These are phyloP conservation scores for Papilio elwesi DNA, from an alignment of 2,888 invertebrate species.

Conservation along the genomic window DNA sequence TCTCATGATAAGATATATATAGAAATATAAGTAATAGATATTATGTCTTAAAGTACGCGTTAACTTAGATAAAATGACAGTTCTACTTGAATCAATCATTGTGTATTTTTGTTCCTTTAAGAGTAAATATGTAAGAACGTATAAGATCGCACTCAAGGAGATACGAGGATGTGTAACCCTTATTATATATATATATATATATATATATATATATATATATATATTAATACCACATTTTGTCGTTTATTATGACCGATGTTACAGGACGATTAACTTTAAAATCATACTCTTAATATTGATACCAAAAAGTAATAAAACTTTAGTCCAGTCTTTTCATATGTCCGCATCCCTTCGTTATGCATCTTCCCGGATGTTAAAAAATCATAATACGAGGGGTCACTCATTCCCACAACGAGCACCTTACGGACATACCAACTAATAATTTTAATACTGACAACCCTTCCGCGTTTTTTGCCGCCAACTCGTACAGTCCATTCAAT, in stretches of 20 bases:
- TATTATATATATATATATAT: too few relatives aligned
- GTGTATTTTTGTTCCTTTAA: too few relatives aligned
- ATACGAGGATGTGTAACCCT: too few relatives aligned
- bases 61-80: too few relatives aligned
- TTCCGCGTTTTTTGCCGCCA: constrained; percentile 75
- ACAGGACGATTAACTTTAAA: not conserved
- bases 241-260: not conserved
- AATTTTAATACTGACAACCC: constrained; percentile 78
- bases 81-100: too few relatives aligned
- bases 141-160: too few relatives aligned
- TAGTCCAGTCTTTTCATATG: constrained; percentile 60
- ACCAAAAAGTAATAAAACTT: constrained; percentile 43
- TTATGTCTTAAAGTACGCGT: too few relatives aligned
- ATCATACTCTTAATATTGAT: not conserved
- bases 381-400: constrained; percentile 71
- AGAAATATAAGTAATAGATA: too few relatives aligned
- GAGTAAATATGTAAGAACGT: too few relatives aligned
- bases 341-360: constrained; percentile 74
- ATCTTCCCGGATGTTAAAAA: constrained; percentile 81
- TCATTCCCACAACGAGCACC: constrained; percentile 79
- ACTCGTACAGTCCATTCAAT: constrained; percentile 70
- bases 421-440: constrained; percentile 78
- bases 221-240: too few relatives aligned
- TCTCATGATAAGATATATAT: too few relatives aligned
- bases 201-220: too few relatives aligned